Percentiles rank a stretch among this genome's conserved stretches.
Conservation (phyloP, 2,113 vertebrate species). For the Naja naja region DNA sequence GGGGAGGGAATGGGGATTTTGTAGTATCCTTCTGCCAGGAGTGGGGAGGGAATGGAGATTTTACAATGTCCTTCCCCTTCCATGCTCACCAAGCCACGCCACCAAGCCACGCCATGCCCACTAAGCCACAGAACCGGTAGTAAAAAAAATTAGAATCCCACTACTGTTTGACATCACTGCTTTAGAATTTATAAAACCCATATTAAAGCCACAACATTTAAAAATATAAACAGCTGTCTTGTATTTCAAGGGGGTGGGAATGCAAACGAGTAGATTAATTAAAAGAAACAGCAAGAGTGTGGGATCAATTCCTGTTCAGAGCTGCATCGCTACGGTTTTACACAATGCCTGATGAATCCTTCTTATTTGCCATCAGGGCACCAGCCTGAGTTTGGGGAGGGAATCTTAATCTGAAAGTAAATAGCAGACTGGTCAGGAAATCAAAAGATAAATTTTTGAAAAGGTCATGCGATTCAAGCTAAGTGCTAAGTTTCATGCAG, state of each 20-base stretch:
- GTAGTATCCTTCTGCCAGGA: too few relatives aligned
- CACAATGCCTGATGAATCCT: conserved; percentile 44
- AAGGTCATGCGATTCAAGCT: conserved; percentile 64
- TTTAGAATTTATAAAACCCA: not conserved
- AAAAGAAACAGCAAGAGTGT: not conserved
- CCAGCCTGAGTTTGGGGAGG: not conserved
- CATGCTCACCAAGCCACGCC: too few relatives aligned
- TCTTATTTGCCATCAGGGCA: conserved; percentile 39
- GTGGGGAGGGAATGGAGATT: too few relatives aligned
- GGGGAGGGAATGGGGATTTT: too few relatives aligned
- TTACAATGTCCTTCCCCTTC: too few relatives aligned
- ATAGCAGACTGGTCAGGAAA: conserved; percentile 56
- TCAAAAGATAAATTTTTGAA: conserved; percentile 62
- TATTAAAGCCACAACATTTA: too few relatives aligned
- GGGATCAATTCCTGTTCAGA: conserved; percentile 44
- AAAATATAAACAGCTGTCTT: not conserved
- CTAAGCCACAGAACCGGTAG: too few relatives aligned
- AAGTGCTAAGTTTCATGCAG: conserved; percentile 59
- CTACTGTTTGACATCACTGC: too few relatives aligned
- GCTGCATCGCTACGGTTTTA: not conserved
- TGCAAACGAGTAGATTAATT: not conserved
- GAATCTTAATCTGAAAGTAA: conserved; percentile 54
- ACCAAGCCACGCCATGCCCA: too few relatives aligned
- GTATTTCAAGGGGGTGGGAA: not conserved
- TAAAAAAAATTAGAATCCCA: too few relatives aligned